Percentiles rank a stretch among this genome's conserved stretches.
These are phyloP conservation scores for Ammodytes dubius DNA, from an alignment of 2,113 vertebrate species.

Conservation along the genomic window DNA sequence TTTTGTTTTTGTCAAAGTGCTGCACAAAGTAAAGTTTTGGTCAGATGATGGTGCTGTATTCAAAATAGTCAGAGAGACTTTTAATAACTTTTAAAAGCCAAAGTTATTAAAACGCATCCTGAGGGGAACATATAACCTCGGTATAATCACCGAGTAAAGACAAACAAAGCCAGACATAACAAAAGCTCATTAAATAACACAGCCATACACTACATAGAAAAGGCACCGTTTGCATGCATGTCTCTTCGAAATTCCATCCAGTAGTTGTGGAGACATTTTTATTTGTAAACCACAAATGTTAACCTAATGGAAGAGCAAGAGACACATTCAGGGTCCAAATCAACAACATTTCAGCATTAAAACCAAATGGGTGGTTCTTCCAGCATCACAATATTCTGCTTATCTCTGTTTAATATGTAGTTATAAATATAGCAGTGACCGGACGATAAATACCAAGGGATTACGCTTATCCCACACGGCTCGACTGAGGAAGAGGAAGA, in stretches of 20 bases:
- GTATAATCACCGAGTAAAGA: background rate
- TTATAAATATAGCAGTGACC: constrained; percentile 1
- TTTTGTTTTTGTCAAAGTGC: background rate
- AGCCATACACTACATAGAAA: background rate
- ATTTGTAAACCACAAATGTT: background rate
- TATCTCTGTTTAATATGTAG: background rate
- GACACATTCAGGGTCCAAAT: background rate
- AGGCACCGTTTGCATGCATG: background rate
- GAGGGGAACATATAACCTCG: background rate
- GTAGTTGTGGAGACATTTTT: background rate
- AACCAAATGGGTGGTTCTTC: background rate
- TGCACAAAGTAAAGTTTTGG: background rate
- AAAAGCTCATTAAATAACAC: background rate
- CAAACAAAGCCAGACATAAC: background rate
- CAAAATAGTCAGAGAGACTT: background rate
- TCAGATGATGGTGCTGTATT: background rate
- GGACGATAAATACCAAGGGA: constrained; percentile 9
- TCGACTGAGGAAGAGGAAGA: constrained; percentile 10
- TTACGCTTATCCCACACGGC: constrained; percentile 30
- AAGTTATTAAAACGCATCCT: background rate
- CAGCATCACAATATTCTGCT: constrained; percentile 1
- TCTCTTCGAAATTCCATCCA: background rate
- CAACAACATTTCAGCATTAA: background rate
- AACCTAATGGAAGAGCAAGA: background rate
- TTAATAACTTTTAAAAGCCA: background rate